Evolutionary conservation across 2,888 invertebrate species (phyloP).

Genomic region (Polyommatus icarus): DNA sequence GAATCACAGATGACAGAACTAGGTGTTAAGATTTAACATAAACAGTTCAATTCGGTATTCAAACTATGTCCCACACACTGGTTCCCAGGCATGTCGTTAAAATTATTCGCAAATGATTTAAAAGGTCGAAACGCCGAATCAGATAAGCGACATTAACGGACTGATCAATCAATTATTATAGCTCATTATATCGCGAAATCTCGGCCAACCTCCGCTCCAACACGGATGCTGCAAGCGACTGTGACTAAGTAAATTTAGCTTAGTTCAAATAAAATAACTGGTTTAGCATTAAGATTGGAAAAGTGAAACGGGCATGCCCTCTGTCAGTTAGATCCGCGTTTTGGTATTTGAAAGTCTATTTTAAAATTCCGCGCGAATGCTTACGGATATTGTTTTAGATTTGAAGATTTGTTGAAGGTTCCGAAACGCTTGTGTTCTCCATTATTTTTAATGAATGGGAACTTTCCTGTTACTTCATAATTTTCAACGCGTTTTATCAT

Average conservation of each 20-base stretch:
- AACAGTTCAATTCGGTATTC: slow-evolving; percentile 5
- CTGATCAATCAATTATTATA: slow-evolving; percentile 36
- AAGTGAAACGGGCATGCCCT: slow-evolving; percentile 33
- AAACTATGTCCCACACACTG: slow-evolving; percentile 14
- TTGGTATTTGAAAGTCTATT: slow-evolving; percentile 23
- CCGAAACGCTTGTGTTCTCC: neutral
- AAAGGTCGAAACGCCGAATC: slow-evolving; percentile 12
- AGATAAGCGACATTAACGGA: slow-evolving; percentile 7
- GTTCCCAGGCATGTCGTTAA: slow-evolving; percentile 12
- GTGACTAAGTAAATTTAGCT: slow-evolving; percentile 48
- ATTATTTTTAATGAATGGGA: neutral
- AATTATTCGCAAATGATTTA: slow-evolving; percentile 19
- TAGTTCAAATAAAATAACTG: slow-evolving; percentile 45
- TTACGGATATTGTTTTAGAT: slow-evolving; percentile 6
- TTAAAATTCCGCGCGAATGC: slow-evolving; percentile 26
- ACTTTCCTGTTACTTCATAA: neutral
- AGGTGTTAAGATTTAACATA: slow-evolving; percentile 13
- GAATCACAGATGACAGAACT: no score
- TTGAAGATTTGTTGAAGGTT: neutral
- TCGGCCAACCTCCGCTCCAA: slow-evolving; percentile 57
- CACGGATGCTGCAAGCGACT: slow-evolving; percentile 37
- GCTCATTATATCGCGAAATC: slow-evolving; percentile 46
- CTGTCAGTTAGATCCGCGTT: slow-evolving; percentile 27
- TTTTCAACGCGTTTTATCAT: neutral
- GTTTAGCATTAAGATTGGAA: slow-evolving; percentile 38